A percentile compares a stretch with the other conserved stretches of the same genome.
Conservation (phyloP, 2,888 invertebrate species). For the Hipparchia semele region DNA sequence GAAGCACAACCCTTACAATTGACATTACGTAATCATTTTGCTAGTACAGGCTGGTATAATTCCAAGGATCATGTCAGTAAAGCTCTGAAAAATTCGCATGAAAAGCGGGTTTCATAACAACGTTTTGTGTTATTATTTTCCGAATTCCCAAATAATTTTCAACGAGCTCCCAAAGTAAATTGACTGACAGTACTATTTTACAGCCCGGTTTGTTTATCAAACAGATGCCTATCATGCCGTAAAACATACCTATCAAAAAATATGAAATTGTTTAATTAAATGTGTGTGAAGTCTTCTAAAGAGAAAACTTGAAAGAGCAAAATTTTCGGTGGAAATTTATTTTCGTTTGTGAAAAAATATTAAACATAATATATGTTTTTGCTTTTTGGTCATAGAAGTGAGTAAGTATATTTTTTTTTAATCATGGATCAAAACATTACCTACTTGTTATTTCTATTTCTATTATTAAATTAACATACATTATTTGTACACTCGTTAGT, state of each 20-base stretch:
- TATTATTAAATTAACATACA: too few species aligned
- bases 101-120: not conserved
- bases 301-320: not conserved
- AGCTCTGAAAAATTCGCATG: not conserved
- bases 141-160: not conserved
- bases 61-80: not conserved
- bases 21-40: too few species aligned
- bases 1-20: too few species aligned
- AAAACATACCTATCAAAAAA: conserved; percentile 1
- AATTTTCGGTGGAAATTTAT: not conserved
- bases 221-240: not conserved
- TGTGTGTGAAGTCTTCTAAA: not conserved
- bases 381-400: not conserved
- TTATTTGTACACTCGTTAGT: too few species aligned
- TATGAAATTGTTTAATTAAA: not conserved
- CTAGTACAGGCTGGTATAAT: not conserved
- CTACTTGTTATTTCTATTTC: too few species aligned
- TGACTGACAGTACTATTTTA: conserved; percentile 13
- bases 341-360: not conserved
- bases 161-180: conserved; percentile 1
- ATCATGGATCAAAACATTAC: too few species aligned
- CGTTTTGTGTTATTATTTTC: not conserved
- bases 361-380: not conserved
- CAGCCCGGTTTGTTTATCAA: conserved; percentile 9
- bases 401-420: too few species aligned